Evolutionary conservation across 2,113 vertebrate genomes (phyloP).

Genomic region (Mormyrus iriodes): DNA sequence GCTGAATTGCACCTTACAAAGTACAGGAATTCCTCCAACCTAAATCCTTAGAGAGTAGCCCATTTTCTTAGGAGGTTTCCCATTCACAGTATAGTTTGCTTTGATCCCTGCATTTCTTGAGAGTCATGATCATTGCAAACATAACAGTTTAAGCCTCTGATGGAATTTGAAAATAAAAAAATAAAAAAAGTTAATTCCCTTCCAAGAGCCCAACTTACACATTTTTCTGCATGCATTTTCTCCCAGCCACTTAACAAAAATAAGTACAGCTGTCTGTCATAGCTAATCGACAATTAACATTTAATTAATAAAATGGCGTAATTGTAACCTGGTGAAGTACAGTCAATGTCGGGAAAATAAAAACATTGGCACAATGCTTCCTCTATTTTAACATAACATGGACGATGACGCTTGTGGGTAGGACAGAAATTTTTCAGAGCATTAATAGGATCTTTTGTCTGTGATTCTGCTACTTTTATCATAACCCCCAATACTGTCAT

Average conservation of each 20-base stretch:
- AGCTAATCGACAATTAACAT: background rate
- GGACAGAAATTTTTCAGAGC: background rate
- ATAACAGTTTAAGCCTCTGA: background rate
- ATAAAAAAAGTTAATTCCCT: background rate
- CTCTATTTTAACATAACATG: background rate
- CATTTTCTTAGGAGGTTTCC: background rate
- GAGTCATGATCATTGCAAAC: background rate
- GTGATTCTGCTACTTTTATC: background rate
- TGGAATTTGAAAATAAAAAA: background rate
- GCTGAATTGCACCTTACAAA: background rate
- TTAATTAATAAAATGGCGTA: background rate
- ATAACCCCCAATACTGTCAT: background rate
- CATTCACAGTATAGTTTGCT: background rate
- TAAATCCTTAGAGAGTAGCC: background rate
- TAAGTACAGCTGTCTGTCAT: background rate
- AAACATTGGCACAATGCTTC: background rate
- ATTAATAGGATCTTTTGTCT: background rate
- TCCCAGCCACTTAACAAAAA: background rate
- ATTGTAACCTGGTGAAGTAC: background rate
- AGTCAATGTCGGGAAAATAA: background rate
- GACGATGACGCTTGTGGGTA: background rate
- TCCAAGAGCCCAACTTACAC: background rate
- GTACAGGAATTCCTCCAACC: background rate
- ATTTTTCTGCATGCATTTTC: background rate
- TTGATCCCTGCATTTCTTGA: background rate